These are phyloP conservation scores for Mythimna ferrago DNA, from an alignment of 2,888 invertebrate species.

Conservation along the genomic window DNA sequence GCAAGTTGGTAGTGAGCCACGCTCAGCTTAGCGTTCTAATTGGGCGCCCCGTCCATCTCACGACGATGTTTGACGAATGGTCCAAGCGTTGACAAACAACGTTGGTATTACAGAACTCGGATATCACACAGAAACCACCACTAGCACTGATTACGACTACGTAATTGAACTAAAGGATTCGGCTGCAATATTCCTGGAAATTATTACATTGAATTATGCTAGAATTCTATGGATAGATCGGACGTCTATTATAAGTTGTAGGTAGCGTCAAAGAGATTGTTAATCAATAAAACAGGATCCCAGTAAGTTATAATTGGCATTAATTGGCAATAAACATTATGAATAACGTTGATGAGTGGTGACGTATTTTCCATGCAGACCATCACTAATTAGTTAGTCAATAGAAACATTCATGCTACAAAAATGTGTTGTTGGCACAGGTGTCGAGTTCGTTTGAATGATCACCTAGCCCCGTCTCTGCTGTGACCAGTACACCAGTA, in stretches of 20 bases:
- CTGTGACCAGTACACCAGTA: constrained; percentile 62
- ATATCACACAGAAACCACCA: constrained; percentile 52
- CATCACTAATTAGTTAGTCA: constrained; percentile 51
- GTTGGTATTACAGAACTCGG: constrained; percentile 56
- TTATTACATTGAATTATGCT: constrained; percentile 24
- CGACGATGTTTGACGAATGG: constrained; percentile 68
- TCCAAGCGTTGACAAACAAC: constrained; percentile 68
- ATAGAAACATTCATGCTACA: constrained; percentile 41
- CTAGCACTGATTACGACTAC: constrained; percentile 38
- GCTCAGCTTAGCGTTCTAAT: constrained; percentile 69
- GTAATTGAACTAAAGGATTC: constrained; percentile 36
- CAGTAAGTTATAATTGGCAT: constrained; percentile 15
- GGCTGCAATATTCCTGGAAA: constrained; percentile 40
- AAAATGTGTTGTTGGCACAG: constrained; percentile 55
- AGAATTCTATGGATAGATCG: constrained; percentile 7
- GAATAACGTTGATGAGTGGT: constrained; percentile 35
- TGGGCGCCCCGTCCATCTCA: constrained; percentile 62
- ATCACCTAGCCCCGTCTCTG: constrained; percentile 63
- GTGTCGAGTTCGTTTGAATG: constrained; percentile 66
- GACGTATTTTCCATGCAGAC: constrained; percentile 41
- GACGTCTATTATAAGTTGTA: constrained; percentile 9
- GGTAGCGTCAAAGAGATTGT: constrained; percentile 14
- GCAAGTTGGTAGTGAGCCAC: constrained; percentile 69
- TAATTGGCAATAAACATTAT: constrained; percentile 23
- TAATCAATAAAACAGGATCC: constrained; percentile 20